Evolutionary conservation across 2,113 vertebrate genomes (phyloP), one percentile per base, ranked within the genome.

Genomic region (Ammodytes dubius): DNA sequence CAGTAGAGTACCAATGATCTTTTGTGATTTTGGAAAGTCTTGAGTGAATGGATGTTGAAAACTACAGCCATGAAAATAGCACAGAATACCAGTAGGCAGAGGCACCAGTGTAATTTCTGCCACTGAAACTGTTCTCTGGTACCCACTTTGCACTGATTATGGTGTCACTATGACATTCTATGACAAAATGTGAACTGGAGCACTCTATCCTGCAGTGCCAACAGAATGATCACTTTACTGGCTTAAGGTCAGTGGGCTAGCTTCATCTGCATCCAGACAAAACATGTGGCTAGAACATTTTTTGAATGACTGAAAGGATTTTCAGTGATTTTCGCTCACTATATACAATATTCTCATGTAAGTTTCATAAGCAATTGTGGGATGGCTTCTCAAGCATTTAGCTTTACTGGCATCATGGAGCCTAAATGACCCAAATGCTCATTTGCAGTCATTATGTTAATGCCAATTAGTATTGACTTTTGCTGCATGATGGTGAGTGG

Each of bases 371-470:
- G 58, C 63, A 64, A 82, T 81, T 60, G 53, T 74, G 50, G 42
- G 63, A 67, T 77, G 74, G 73, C 74, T 82, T 86, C 79, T 87
- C 61, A 70, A 85, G 60, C 58, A 68, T 87, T 89, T 85, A 71
- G 46, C 76, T 87, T 87, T 79, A 79, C 79, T 80, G 86, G 78
- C 86, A 76, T 77, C 84, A 76, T 83, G 77, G 78, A 83, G 63
- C 68, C 79, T 1, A 19, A 47, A 81, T 27, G 77, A 91, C 66
- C 83, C 66, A 83, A 89, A 90, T 89, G 88, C 89, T 92, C 77
- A 91, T 93, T 89, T 89, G 76, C 76, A 87, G 74, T 84, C 89
- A 90, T 93, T 91, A 90, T 84, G 83, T 82, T 92, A 91, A 92
- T 93, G 77, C 77, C 40, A 80, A 87, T 90, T 90, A 92, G 83